Evolutionary conservation across 2,797 vertebrate species (phyloP), one percentile per base, ranked within the genome.

Genomic region (Falco biarmicus): DNA sequence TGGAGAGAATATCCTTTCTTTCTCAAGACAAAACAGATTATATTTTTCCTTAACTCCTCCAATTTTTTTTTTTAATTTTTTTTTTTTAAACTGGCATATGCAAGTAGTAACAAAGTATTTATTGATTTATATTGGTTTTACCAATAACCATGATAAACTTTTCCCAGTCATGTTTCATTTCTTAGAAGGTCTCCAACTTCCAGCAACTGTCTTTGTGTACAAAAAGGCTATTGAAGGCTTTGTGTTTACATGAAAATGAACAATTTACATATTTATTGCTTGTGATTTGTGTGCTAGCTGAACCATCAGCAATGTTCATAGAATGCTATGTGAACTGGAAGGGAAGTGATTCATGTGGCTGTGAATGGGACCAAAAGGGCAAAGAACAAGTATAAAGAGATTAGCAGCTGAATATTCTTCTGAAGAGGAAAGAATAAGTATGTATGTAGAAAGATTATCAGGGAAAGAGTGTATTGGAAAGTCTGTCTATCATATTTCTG

Each of bases 191-290:
- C 6, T 4, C 18, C 25, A 94, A 95, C 59, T 94, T 93, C 19
- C 43, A 84, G 31, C 26, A 93, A 76, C 51, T 88, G 59, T 39
- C 56, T 91, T 93, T 81, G 53, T 76, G 32, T 51, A 59, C 14
- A 7, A 89, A 78, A 93, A 93, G 70, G 87, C 89, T 95, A 48
- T 69, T 69, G 83, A 84, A 91, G 39, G 45, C 45, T 75, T 84
- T 16, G 24, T 86, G 73, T 96, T 95, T 91, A 87, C 50, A 81
- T 94, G 70, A 93, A 97, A 97, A 95, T 80, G 78, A 95, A 94
- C 32, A 87, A 97, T 97, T 97, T 97, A 93, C 95, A 97, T 97
- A 97, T 96, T 97, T 96, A 97, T 97, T 96, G 92, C 94, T 88
- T 96, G 84, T 95, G 93, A 95, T 95, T 96, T 95, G 50, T 94